These are phyloP conservation scores for Todus mexicanus DNA, from an alignment of 2,797 vertebrate genomes.

Conservation along the genomic window DNA sequence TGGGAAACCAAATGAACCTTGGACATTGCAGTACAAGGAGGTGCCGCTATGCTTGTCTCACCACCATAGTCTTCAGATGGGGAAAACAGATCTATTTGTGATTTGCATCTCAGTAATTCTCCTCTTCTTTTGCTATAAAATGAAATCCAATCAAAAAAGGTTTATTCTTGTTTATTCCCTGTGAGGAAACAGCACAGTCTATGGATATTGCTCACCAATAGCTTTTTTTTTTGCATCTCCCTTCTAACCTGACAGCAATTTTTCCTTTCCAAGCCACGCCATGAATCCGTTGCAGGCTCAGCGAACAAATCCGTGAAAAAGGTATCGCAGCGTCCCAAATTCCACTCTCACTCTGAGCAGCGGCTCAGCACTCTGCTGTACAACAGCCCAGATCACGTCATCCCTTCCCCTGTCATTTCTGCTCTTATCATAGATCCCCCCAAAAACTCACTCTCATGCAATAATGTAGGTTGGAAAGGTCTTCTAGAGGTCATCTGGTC, in stretches of 20 bases:
- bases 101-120: neutral
- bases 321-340: too few relatives aligned
- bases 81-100: neutral
- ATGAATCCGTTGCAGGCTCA: too few relatives aligned
- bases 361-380: too few relatives aligned
- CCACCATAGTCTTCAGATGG: neutral
- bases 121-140: neutral
- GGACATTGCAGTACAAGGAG: neutral
- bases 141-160: neutral
- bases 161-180: neutral
- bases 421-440: neutral
- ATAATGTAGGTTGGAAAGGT: neutral
- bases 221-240: neutral
- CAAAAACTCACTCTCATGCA: too few relatives aligned
- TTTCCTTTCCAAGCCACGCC: neutral
- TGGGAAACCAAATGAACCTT: rapidly evolving
- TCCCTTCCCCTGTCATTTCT: neutral
- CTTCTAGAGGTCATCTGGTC: neutral
- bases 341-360: too few relatives aligned
- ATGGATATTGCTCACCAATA: neutral
- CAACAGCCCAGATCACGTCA: too few relatives aligned
- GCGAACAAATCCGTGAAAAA: too few relatives aligned
- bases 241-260: neutral
- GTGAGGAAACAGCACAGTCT: neutral
- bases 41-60: rapidly evolving